These are phyloP conservation scores for Diabrotica balteata DNA, from an alignment of 2,888 invertebrate genomes.

Conservation along the genomic window DNA sequence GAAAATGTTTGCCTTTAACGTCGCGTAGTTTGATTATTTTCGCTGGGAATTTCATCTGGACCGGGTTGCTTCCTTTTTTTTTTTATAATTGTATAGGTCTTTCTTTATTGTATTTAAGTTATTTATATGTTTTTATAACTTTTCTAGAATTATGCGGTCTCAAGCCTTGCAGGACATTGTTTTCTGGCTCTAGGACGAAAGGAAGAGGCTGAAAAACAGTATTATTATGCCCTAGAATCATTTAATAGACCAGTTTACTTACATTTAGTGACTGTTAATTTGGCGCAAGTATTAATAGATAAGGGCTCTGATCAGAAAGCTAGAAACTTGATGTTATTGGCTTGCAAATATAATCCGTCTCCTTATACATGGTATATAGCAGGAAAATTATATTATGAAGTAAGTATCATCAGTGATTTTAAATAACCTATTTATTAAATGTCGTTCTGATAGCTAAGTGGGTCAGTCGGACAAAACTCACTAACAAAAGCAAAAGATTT, in stretches of 20 bases:
- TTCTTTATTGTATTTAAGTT: too few species aligned
- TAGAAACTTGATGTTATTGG: slow-evolving; percentile 51
- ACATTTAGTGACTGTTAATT: slow-evolving; percentile 53
- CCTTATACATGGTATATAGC: slow-evolving; percentile 55
- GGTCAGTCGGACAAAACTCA: too few species aligned
- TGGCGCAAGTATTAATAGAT: slow-evolving; percentile 46
- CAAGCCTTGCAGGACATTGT: slow-evolving; percentile 53
- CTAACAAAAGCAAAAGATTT: too few species aligned
- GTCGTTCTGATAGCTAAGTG: too few species aligned
- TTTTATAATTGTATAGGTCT: too few species aligned
- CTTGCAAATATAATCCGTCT: slow-evolving; percentile 54
- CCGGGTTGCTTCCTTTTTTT: too few species aligned
- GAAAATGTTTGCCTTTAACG: too few species aligned
- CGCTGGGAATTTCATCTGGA: too few species aligned
- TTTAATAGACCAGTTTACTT: slow-evolving; percentile 52
- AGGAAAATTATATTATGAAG: slow-evolving; percentile 48
- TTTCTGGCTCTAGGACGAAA: slow-evolving; percentile 44
- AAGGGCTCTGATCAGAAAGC: slow-evolving; percentile 50
- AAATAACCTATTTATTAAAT: background rate
- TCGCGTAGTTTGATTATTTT: too few species aligned
- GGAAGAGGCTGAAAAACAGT: slow-evolving; percentile 50
- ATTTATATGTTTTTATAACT: too few species aligned
- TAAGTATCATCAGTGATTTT: slow-evolving; percentile 21
- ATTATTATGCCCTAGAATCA: slow-evolving; percentile 50
- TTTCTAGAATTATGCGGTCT: slow-evolving; percentile 51